A percentile compares a stretch with the other conserved stretches of the same genome.
Conservation (phyloP, 2,888 invertebrate genomes). For the Willowsia nigromaculata region DNA sequence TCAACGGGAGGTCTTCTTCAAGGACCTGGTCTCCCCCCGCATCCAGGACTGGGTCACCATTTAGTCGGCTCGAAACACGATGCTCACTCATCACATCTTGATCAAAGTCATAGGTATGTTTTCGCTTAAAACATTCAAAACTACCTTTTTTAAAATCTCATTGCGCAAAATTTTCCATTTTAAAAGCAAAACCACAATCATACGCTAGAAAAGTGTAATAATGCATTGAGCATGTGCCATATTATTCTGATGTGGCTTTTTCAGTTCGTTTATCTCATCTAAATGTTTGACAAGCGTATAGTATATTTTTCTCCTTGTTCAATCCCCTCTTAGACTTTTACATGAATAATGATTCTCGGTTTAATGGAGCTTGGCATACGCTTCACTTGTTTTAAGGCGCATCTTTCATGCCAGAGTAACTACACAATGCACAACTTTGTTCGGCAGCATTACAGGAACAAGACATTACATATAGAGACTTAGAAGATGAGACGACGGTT, state of each 20-base stretch:
- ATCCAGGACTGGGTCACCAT: slow-evolving; percentile 77
- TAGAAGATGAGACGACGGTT: slow-evolving; percentile 11
- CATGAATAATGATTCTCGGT: slow-evolving; percentile 51
- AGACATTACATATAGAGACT: background rate
- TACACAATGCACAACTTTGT: background rate
- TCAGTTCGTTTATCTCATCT: background rate
- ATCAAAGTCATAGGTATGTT: slow-evolving; percentile 78
- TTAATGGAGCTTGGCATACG: slow-evolving; percentile 65
- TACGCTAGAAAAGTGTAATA: background rate
- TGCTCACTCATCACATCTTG: slow-evolving; percentile 76
- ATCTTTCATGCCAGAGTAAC: slow-evolving; percentile 61
- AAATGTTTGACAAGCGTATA: background rate
- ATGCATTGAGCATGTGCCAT: slow-evolving; percentile 13
- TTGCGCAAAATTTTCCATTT: slow-evolving; percentile 29
- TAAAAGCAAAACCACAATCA: background rate
- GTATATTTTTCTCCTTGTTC: background rate
- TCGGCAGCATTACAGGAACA: background rate
- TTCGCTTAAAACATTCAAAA: background rate
- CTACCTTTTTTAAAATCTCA: background rate
- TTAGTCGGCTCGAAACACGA: slow-evolving; percentile 78
- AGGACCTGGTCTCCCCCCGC: slow-evolving; percentile 82
- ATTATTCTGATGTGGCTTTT: background rate
- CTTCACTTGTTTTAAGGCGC: slow-evolving; percentile 60
- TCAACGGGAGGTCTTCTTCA: slow-evolving; percentile 90
- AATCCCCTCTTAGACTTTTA: background rate